Evolutionary conservation across 2,888 invertebrate genomes (phyloP).

Genomic region (Leucophenga montana): DNA sequence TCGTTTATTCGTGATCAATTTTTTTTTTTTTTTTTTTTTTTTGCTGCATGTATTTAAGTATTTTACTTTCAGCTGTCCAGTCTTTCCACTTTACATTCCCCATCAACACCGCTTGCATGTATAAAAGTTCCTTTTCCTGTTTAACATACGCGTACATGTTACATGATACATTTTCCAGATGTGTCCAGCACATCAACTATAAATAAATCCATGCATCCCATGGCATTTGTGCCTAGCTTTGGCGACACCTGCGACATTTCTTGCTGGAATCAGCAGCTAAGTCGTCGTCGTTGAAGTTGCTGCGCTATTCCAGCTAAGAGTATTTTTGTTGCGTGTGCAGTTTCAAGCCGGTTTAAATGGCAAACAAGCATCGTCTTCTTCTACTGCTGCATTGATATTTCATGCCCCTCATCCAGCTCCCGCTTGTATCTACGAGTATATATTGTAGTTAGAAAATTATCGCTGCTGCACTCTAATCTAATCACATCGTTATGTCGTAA

Average conservation of each 20-base stretch:
- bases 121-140: no score
- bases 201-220: conserved; percentile 6
- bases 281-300: not conserved
- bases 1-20: no score
- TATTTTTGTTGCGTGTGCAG: not conserved
- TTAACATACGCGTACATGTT: conserved; percentile 10
- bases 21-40: no score
- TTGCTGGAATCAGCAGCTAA: conserved; percentile 2
- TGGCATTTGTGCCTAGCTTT: conserved; percentile 8
- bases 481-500: conserved; percentile 46
- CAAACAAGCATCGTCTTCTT: conserved; percentile 33
- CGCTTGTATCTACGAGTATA: not conserved
- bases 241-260: conserved; percentile 20
- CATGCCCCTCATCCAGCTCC: not conserved
- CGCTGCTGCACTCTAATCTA: conserved; percentile 45
- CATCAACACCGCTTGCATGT: no score
- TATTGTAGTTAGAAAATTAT: not conserved
- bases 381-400: not conserved
- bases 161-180: conserved; percentile 15
- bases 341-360: conserved; percentile 42
- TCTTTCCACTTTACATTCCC: no score
- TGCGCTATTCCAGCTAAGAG: not conserved
- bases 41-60: no score
- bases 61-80: no score
- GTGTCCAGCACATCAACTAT: conserved; percentile 27